These are phyloP conservation scores for Nanger granti DNA, from an alignment of 2,113 vertebrate species.

Conservation along the genomic window DNA sequence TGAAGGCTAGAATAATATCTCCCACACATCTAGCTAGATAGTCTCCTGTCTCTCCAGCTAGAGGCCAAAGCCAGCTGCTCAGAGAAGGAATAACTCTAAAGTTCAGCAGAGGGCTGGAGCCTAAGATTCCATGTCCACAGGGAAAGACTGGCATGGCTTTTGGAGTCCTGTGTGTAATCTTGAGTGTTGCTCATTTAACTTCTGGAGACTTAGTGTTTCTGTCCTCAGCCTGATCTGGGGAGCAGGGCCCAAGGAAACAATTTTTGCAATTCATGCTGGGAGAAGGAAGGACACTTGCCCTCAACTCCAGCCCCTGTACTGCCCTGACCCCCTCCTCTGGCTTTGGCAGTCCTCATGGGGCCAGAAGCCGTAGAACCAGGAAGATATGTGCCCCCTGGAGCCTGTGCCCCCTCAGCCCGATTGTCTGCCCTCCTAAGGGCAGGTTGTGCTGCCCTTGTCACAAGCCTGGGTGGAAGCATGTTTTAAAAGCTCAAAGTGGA, in stretches of 20 bases:
- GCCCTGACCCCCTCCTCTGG: not conserved
- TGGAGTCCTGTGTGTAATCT: not conserved
- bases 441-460: not conserved
- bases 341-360: not conserved
- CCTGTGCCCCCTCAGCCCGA: not conserved
- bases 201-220: not conserved
- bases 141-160: not conserved
- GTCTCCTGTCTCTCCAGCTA: not conserved
- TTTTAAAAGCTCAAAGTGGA: not conserved
- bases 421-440: not conserved
- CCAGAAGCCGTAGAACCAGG: not conserved
- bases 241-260: not conserved
- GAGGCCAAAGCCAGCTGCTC: not conserved
- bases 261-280: not conserved
- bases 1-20: slow-evolving; percentile 28
- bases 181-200: not conserved
- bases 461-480: not conserved
- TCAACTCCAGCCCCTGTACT: not conserved
- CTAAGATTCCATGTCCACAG: not conserved
- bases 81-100: not conserved
- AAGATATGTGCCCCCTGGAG: not conserved
- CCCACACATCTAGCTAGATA: not conserved
- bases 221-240: not conserved
- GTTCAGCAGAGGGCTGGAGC: not conserved
- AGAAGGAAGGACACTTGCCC: not conserved